Percentiles rank a stretch among this genome's conserved stretches.
phyloP scores from a whole-genome alignment of 2,797 vertebrate genomes.

The Enteromius mattozi region DNA sequence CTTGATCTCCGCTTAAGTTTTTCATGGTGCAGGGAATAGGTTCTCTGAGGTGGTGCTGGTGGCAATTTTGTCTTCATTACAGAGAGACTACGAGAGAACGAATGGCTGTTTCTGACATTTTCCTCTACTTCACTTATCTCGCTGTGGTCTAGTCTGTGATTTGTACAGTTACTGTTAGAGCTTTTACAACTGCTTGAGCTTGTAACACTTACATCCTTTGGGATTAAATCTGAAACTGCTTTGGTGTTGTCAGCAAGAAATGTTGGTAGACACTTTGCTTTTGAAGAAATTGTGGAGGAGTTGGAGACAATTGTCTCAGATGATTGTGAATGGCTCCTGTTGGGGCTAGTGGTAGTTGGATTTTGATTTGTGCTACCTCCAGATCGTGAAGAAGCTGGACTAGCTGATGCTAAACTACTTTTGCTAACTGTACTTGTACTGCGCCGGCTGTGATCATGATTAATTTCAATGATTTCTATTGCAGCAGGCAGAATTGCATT shows the following conservation, averaged over 20 bases:
- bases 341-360: slow-evolving; percentile 81
- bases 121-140: slow-evolving; percentile 67
- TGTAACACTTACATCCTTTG: slow-evolving; percentile 71
- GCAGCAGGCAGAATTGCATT: slow-evolving; percentile 91
- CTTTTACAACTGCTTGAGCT: slow-evolving; percentile 73
- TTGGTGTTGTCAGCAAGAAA: slow-evolving; percentile 52
- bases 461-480: slow-evolving; percentile 92
- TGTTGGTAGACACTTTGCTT: slow-evolving; percentile 64
- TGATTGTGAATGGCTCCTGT: slow-evolving; percentile 90
- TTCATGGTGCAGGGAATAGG: slow-evolving; percentile 84
- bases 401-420: slow-evolving; percentile 84
- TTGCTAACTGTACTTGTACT: slow-evolving; percentile 81
- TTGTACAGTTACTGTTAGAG: slow-evolving; percentile 55
- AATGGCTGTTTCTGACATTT: slow-evolving; percentile 81
- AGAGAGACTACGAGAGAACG: slow-evolving; percentile 84
- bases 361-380: slow-evolving; percentile 68
- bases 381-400: slow-evolving; percentile 86
- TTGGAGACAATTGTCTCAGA: slow-evolving; percentile 90
- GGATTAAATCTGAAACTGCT: slow-evolving; percentile 43
- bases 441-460: slow-evolving; percentile 79
- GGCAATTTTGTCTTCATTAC: slow-evolving; percentile 90
- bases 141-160: slow-evolving; percentile 38
- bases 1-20: slow-evolving; percentile 65
- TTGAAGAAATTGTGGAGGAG: slow-evolving; percentile 87
- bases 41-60: slow-evolving; percentile 85